Base-by-base conservation (phyloP, 2,888 invertebrate species). In the Myopa testacea region DNA sequence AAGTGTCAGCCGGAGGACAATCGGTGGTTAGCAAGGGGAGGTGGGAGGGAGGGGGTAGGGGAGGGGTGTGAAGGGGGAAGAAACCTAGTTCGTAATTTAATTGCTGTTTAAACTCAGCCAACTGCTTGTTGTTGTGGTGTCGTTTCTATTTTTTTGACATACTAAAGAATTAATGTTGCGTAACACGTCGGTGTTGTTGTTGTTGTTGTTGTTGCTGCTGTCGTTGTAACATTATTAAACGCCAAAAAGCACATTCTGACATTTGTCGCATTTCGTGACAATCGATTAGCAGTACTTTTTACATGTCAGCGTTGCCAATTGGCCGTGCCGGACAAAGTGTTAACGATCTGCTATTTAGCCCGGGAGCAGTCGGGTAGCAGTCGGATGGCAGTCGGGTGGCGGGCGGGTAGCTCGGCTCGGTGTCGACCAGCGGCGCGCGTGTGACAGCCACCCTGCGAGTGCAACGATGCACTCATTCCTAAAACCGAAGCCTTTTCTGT, bases 321-420 rank as follows among this genome's bases (percentile, higher is more conserved):
- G 80, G 79, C 76, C 78, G 74, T 72, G 78, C 75, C 68, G 76
- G 79, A 80, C 80, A 78, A 79, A 75, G 80, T 79, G 80, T 72
- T 80, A 80, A 80, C 71, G 79, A 79, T 78, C 75, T 19, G 80
- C 75, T 74, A 77, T 58, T 79, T 76, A 79, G 38, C 16, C 16
- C 7, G 38, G 38, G 16, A 68, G 38, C n/a, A 45, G 63, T 3
- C 63, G 68, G 14, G 68, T 4, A 68, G 38, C n/a, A 45, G 63
- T 3, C 63, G 68, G 14, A 45, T 4, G n/a, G 38, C n/a, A 45
- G 63, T 3, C 63, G 68, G 14, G 68, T 4, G n/a, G n/a, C n/a
- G n/a, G n/a, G n/a, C n/a, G n/a, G n/a, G n/a, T n/a, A n/a, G n/a
- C n/a, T n/a, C n/a, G n/a, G n/a, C n/a, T n/a, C n/a, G n/a, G n/a